Conservation (phyloP, 2,113 vertebrate genomes). For the mouse (Mus musculus) region DNA sequence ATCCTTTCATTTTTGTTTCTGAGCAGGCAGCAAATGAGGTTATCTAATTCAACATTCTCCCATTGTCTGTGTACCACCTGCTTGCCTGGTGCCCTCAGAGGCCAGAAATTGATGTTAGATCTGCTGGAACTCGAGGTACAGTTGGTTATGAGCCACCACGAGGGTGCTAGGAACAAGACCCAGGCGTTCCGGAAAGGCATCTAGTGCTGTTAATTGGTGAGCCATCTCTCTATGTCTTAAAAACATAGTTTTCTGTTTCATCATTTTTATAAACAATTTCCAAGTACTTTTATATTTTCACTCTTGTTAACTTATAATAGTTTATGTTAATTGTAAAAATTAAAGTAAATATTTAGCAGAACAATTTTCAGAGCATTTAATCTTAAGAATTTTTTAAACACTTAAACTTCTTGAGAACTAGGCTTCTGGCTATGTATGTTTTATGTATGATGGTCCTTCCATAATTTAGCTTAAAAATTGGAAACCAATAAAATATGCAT, state of each 20-base stretch:
- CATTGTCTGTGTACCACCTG: not conserved
- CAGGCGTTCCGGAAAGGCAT: not conserved
- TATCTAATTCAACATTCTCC: not conserved
- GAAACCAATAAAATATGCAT: not conserved
- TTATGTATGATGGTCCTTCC: not conserved
- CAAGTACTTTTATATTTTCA: not conserved
- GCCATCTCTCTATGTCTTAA: not conserved
- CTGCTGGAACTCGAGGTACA: no score
- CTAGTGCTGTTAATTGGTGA: not conserved
- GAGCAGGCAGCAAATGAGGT: not conserved
- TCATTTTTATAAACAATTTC: not conserved
- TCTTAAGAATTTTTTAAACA: not conserved
- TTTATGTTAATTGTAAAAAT: not conserved
- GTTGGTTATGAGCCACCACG: not conserved
- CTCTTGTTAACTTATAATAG: not conserved
- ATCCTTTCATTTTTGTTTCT: not conserved
- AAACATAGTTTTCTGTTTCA: not conserved
- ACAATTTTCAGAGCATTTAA: not conserved
- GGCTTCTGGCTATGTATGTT: not conserved
- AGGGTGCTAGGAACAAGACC: not conserved
- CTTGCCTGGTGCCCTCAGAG: not conserved
- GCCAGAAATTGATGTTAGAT: not conserved
- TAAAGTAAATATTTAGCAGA: not conserved
- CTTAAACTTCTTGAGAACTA: not conserved
- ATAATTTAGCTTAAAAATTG: constrained; percentile 22